Percentiles rank a stretch among this genome's conserved stretches.
phyloP scores from a whole-genome alignment of 2,797 vertebrate genomes.

The Amniataba percoides region DNA sequence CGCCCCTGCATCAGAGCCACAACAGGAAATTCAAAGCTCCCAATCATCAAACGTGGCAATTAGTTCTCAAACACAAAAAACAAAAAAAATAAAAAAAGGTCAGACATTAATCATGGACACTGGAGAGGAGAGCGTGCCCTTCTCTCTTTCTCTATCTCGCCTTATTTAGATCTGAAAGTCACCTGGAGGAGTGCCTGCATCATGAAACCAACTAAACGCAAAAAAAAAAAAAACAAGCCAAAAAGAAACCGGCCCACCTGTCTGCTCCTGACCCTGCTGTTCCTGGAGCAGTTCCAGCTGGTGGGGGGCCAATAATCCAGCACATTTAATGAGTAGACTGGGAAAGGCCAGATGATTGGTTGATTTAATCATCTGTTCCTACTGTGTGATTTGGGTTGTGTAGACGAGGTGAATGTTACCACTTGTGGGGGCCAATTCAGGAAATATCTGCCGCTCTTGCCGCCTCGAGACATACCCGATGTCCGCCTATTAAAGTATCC shows the following conservation, averaged over 20 bases:
- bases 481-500: slow-evolving; percentile 17
- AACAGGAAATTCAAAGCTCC: slow-evolving; percentile 42
- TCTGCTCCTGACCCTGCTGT: slow-evolving; percentile 44
- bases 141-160: neutral
- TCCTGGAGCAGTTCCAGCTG: slow-evolving; percentile 62
- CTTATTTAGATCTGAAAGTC: slow-evolving; percentile 25
- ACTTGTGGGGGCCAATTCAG: slow-evolving; percentile 39
- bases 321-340: slow-evolving; percentile 59
- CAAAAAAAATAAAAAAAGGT: slow-evolving; percentile 49
- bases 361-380: slow-evolving; percentile 66
- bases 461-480: slow-evolving; percentile 36
- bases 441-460: slow-evolving; percentile 29
- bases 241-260: slow-evolving; percentile 50
- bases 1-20: slow-evolving; percentile 32
- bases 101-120: slow-evolving; percentile 49
- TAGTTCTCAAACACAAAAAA: slow-evolving; percentile 44
- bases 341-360: slow-evolving; percentile 54
- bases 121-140: neutral
- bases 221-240: neutral
- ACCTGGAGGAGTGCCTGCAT: slow-evolving; percentile 17
- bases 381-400: slow-evolving; percentile 47
- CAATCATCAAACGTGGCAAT: slow-evolving; percentile 52
- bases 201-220: slow-evolving; percentile 23
- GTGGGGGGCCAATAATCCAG: slow-evolving; percentile 48
- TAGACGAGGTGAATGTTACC: slow-evolving; percentile 39